These are phyloP conservation scores for Lasiurus cinereus DNA, from an alignment of 2,113 vertebrate species.

Conservation along the genomic window DNA sequence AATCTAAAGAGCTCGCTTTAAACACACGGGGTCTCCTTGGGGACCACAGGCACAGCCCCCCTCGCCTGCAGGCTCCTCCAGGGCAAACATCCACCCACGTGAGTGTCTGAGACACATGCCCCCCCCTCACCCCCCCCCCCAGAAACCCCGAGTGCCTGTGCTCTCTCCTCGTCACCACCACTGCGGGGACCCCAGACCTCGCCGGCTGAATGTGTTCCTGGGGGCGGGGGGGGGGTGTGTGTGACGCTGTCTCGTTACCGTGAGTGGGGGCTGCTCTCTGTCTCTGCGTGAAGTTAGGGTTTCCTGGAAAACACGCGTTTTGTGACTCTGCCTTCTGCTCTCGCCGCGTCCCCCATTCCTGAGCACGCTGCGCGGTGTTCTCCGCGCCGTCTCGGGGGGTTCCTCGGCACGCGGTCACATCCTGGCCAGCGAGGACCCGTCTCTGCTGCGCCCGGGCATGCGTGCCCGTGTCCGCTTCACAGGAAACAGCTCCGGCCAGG, in stretches of 20 bases:
- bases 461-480: too few species aligned
- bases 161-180: too few species aligned
- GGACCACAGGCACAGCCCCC: accelerated
- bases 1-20: background rate
- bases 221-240: accelerated
- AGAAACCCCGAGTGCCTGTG: accelerated
- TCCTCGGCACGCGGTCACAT: too few species aligned
- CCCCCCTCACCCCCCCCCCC: too few species aligned
- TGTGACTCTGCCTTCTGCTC: accelerated
- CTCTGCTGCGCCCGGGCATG: accelerated
- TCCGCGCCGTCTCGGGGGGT: too few species aligned
- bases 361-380: accelerated
- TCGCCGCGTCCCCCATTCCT: accelerated
- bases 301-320: background rate
- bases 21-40: accelerated
- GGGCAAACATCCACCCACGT: accelerated
- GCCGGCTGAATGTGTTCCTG: too few species aligned
- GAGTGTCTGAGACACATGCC: background rate
- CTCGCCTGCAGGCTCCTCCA: accelerated
- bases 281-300: background rate
- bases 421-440: accelerated
- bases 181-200: too few species aligned
- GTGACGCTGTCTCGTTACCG: too few species aligned
- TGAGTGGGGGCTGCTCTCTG: background rate
- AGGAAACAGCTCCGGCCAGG: too few species aligned